These are phyloP conservation scores for Phasianus colchicus DNA, from an alignment of 2,113 vertebrate genomes.

Conservation along the genomic window DNA sequence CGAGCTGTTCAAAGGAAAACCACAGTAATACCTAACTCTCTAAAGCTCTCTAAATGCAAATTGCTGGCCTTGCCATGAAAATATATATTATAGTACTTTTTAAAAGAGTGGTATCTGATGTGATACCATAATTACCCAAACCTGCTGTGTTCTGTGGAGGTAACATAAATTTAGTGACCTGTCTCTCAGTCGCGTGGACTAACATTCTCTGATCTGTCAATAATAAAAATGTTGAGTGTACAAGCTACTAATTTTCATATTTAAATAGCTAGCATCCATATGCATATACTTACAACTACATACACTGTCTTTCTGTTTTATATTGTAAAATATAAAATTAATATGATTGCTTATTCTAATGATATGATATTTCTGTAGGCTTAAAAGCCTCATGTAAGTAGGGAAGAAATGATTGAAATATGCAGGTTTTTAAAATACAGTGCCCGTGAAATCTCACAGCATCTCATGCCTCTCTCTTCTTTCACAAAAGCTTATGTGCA, in stretches of 20 bases:
- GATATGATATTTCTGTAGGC: not conserved
- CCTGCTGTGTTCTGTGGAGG: not conserved
- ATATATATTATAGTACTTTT: not conserved
- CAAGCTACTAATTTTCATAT: not conserved
- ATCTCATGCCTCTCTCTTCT: not conserved
- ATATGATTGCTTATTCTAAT: not conserved
- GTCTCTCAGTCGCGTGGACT: not conserved
- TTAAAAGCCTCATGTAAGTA: not conserved
- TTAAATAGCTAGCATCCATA: not conserved
- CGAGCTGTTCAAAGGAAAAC: not conserved
- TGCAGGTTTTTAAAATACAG: not conserved
- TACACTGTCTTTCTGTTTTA: not conserved
- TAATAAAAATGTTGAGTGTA: not conserved
- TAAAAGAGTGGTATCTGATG: not conserved
- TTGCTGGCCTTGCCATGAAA: not conserved
- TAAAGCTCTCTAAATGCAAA: slow-evolving; percentile 25
- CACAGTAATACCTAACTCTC: not conserved
- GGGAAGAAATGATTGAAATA: not conserved
- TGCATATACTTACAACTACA: not conserved
- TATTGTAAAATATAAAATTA: not conserved
- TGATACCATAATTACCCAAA: not conserved
- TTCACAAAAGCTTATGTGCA: not conserved
- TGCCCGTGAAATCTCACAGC: not conserved
- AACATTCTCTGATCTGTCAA: not conserved
- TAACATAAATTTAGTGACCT: not conserved